A percentile compares a stretch with the other conserved stretches of the same genome.
phyloP scores from a whole-genome alignment of 2,888 invertebrate genomes.

The Monochamus alternatus region DNA sequence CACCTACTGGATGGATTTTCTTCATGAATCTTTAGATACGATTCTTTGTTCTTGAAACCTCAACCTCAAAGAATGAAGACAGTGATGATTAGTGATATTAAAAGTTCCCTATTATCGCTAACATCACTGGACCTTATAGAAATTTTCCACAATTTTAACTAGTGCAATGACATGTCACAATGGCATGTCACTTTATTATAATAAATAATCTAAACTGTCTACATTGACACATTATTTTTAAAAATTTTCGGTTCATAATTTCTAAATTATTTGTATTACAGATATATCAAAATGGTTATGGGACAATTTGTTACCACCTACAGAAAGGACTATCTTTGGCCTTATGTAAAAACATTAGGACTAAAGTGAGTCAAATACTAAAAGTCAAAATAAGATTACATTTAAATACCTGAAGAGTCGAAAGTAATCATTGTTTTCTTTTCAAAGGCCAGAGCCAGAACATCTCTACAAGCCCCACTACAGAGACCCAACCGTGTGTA shows the following conservation, averaged over 20 bases:
- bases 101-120: too few relatives aligned
- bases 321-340: slow-evolving; percentile 78
- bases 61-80: too few relatives aligned
- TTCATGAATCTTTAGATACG: too few relatives aligned
- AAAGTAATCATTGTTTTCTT: slow-evolving; percentile 32
- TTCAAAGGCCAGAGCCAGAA: slow-evolving; percentile 71
- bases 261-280: slow-evolving; percentile 39
- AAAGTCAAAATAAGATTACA: background rate
- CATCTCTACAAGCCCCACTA: slow-evolving; percentile 71
- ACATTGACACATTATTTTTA: slow-evolving; percentile 20
- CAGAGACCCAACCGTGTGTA: slow-evolving; percentile 67
- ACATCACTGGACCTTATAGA: too few relatives aligned
- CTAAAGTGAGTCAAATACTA: slow-evolving; percentile 59
- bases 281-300: slow-evolving; percentile 69
- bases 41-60: too few relatives aligned
- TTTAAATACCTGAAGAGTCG: too few relatives aligned
- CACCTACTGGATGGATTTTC: too few relatives aligned
- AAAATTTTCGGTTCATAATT: slow-evolving; percentile 46
- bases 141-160: too few relatives aligned
- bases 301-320: slow-evolving; percentile 78
- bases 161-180: too few relatives aligned
- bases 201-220: background rate
- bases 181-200: too few relatives aligned
- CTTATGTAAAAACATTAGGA: slow-evolving; percentile 69
- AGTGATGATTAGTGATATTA: too few relatives aligned